A percentile compares a stretch with the other conserved stretches of the same genome.
These are phyloP conservation scores for Drosophila suboccidentalis DNA, from an alignment of 2,888 invertebrate genomes.

Conservation along the genomic window DNA sequence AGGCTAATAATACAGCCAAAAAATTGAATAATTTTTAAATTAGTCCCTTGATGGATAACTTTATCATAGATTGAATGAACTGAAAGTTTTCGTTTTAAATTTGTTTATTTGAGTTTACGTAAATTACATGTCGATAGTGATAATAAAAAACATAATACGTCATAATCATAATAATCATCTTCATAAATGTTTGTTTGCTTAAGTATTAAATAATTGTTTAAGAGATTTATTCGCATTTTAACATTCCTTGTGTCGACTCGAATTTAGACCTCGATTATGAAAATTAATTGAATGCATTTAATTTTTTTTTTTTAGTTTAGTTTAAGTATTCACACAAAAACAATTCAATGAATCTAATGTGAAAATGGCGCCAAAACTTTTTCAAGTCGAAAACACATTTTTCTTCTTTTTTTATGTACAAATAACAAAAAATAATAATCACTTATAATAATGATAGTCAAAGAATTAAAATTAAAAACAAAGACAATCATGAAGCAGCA, in stretches of 20 bases:
- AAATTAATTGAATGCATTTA: conserved; percentile 42
- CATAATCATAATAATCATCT: conserved; percentile 74
- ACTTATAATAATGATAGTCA: conserved; percentile 67
- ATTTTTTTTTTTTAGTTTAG: conserved; percentile 18
- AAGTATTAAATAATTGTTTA: conserved; percentile 75
- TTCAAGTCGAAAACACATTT: conserved; percentile 55
- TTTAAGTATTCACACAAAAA: conserved; percentile 58
- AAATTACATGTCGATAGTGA: conserved; percentile 80
- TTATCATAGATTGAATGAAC: neutral
- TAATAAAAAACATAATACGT: conserved; percentile 83
- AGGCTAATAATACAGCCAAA: conserved; percentile 7
- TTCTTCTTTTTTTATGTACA: conserved; percentile 61
- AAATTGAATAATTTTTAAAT: neutral
- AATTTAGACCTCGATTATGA: conserved; percentile 22
- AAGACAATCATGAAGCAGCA: conserved; percentile 70
- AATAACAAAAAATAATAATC: conserved; percentile 75
- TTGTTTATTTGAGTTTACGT: conserved; percentile 80
- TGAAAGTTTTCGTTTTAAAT: conserved; percentile 41
- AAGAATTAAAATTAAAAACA: conserved; percentile 76
- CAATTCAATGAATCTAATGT: conserved; percentile 53
- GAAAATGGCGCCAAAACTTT: conserved; percentile 63
- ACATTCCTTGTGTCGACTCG: conserved; percentile 42
- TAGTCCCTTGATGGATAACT: neutral
- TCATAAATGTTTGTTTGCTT: conserved; percentile 67
- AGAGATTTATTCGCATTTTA: conserved; percentile 70